Conservation (phyloP, 2,113 vertebrate genomes). For the Budorcas taxicolor region DNA sequence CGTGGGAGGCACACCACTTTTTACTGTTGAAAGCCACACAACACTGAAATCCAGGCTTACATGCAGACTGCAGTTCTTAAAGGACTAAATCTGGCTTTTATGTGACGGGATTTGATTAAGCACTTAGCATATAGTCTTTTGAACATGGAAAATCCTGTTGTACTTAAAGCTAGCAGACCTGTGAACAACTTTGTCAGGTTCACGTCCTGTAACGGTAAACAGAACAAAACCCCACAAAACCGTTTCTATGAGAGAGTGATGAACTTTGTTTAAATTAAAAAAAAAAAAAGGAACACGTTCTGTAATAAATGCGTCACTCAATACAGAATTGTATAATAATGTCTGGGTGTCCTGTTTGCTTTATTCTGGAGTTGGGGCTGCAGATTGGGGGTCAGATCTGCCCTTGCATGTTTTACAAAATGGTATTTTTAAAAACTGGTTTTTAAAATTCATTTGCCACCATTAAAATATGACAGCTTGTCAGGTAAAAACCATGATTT, state of each 20-base stretch:
- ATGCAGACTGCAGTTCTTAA: background rate
- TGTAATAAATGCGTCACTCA: constrained; percentile 83
- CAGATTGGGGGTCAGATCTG: background rate
- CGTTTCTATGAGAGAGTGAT: constrained; percentile 82
- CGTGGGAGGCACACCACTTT: background rate
- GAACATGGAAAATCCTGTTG: constrained; percentile 70
- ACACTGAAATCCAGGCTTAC: background rate
- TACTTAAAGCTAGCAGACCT: constrained; percentile 67
- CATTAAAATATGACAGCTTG: background rate
- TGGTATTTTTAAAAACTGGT: background rate
- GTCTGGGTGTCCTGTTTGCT: constrained; percentile 61
- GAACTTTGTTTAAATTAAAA: constrained; percentile 83
- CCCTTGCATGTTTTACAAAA: background rate
- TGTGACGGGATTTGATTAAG: constrained; percentile 73
- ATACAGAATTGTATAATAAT: constrained; percentile 84
- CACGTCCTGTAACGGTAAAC: constrained; percentile 72
- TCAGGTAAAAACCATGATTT: background rate
- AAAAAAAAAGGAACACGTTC: constrained; percentile 76
- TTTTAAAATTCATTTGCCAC: background rate
- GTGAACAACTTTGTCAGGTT: constrained; percentile 73
- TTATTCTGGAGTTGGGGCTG: constrained; percentile 23
- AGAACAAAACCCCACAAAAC: constrained; percentile 34
- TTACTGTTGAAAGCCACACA: background rate
- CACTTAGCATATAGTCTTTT: constrained; percentile 72
- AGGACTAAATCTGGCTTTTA: constrained; percentile 62